phyloP scores from a whole-genome alignment of 2,797 vertebrate genomes.

The Mormyrops boulengeri region DNA sequence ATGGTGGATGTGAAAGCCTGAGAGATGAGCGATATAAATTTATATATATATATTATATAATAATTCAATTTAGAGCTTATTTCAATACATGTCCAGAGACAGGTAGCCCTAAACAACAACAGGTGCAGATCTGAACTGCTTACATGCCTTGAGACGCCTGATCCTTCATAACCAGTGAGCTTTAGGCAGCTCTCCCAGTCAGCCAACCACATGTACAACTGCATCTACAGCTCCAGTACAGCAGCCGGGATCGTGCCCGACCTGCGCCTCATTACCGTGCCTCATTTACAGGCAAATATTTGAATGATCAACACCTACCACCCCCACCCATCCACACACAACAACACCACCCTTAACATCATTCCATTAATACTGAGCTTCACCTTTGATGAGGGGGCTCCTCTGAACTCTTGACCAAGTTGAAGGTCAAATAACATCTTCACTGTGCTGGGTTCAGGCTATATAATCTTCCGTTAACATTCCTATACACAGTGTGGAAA shows the following conservation, averaged over 20 bases:
- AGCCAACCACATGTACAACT: not conserved
- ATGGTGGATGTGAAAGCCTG: not conserved
- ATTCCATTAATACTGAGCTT: not conserved
- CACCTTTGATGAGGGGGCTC: not conserved
- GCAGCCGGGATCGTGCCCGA: not conserved
- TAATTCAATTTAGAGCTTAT: not conserved
- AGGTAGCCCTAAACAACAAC: not conserved
- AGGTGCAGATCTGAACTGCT: not conserved
- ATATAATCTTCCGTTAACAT: not conserved
- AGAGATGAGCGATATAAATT: not conserved
- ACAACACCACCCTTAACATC: not conserved
- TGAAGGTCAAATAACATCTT: not conserved
- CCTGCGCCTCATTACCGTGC: not conserved
- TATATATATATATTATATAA: not conserved
- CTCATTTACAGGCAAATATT: not conserved
- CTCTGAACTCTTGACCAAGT: not conserved
- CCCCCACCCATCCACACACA: not conserved
- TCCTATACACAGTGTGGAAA: not conserved
- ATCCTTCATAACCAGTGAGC: not conserved
- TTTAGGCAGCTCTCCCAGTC: not conserved
- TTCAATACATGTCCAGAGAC: not conserved
- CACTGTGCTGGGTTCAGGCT: not conserved
- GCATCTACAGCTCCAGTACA: not conserved
- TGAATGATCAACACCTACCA: not conserved
- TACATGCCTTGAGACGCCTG: not conserved